A percentile compares a stretch with the other conserved stretches of the same genome.
Conservation (phyloP, 2,888 invertebrate genomes). For the Amitus sp. region DNA sequence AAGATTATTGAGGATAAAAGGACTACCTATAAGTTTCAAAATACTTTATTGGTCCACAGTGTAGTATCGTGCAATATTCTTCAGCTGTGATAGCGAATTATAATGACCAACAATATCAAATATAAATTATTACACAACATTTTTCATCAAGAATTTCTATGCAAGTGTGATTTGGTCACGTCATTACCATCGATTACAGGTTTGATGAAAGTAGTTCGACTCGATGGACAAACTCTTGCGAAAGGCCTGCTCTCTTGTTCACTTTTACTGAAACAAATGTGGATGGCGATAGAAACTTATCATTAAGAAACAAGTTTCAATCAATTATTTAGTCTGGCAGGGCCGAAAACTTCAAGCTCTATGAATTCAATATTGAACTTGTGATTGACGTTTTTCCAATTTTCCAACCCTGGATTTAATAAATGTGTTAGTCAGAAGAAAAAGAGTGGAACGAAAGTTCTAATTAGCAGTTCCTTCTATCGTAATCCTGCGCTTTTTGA, state of each 20-base stretch:
- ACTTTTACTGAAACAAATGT: slow-evolving; percentile 36
- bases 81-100: slow-evolving; percentile 13
- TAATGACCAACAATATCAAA: slow-evolving; percentile 61
- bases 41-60: too few species aligned
- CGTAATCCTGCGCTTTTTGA: slow-evolving; percentile 52
- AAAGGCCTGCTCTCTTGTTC: slow-evolving; percentile 36
- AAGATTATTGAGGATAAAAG: too few species aligned
- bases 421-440: background rate
- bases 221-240: slow-evolving; percentile 43
- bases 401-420: background rate
- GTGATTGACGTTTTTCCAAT: background rate
- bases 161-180: slow-evolving; percentile 55
- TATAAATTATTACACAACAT: too few species aligned
- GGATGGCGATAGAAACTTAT: slow-evolving; percentile 53
- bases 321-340: background rate
- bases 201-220: slow-evolving; percentile 58
- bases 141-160: slow-evolving; percentile 60
- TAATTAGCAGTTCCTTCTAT: slow-evolving; percentile 55
- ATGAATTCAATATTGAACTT: background rate
- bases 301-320: background rate
- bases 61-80: too few species aligned
- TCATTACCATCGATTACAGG: slow-evolving; percentile 60
- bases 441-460: slow-evolving; percentile 12
- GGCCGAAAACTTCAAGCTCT: background rate
- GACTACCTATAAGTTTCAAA: too few species aligned